Percentiles rank a stretch among this genome's conserved stretches.
These are phyloP conservation scores for Zaprionus africanus DNA, from an alignment of 1,140 invertebrate genomes.

Conservation along the genomic window DNA sequence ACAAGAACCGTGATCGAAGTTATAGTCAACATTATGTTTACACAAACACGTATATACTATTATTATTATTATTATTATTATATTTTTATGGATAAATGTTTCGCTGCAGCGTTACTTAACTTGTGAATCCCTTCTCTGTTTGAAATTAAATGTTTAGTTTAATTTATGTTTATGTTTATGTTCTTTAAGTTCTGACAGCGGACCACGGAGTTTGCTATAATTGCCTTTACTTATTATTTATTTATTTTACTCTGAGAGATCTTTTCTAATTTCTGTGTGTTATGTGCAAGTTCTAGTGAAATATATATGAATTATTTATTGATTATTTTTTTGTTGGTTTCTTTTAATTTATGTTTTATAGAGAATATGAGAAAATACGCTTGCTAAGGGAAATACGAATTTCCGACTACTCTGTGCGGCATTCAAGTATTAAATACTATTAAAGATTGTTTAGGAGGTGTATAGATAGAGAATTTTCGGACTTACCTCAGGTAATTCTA, in stretches of 20 bases:
- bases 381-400: not conserved
- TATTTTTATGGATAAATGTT: conserved; percentile 26
- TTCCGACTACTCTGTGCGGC: conserved; percentile 12
- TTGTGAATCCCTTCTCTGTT: conserved; percentile 38
- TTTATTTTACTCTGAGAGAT: conserved; percentile 62
- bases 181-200: conserved; percentile 33
- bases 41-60: not conserved
- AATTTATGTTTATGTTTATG: conserved; percentile 23
- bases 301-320: conserved; percentile 78
- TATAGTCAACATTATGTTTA: conserved; percentile 34
- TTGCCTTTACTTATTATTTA: conserved; percentile 59
- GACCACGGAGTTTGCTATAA: conserved; percentile 46
- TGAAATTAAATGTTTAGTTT: conserved; percentile 52
- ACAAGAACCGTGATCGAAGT: conserved; percentile 59
- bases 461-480: not conserved
- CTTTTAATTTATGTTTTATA: not conserved
- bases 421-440: conserved; percentile 11
- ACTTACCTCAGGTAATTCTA: not conserved
- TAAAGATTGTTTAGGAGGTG: not conserved
- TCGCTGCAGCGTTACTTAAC: conserved; percentile 31
- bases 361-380: not conserved
- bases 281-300: conserved; percentile 68
- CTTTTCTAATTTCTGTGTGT: conserved; percentile 40
- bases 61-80: conserved; percentile 1
- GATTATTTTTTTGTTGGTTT: conserved; percentile 23